Evolutionary conservation across 2,797 vertebrate genomes (phyloP).

Genomic region (Sebastes wilsoni): DNA sequence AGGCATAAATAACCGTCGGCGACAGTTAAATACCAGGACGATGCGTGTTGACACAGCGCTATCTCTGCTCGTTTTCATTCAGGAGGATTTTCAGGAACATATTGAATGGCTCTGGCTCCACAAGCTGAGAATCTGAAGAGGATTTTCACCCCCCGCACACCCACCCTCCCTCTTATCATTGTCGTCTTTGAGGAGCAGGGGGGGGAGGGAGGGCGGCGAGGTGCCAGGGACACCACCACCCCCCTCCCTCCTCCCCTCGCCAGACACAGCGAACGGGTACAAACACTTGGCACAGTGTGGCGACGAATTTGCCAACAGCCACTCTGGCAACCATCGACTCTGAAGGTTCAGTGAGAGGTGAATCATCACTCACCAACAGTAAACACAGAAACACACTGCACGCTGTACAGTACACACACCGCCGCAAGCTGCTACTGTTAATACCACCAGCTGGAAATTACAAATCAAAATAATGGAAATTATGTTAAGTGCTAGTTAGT

Average conservation of each 20-base stretch:
- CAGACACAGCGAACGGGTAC: conserved; percentile 70
- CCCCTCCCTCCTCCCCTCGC: conserved; percentile 27
- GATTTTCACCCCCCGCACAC: conserved; percentile 26
- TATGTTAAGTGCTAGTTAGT: neutral
- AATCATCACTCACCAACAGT: conserved; percentile 63
- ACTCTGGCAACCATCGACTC: conserved; percentile 64
- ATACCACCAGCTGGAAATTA: conserved; percentile 20
- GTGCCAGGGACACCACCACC: conserved; percentile 63
- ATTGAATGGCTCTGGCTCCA: conserved; percentile 30
- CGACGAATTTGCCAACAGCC: conserved; percentile 68
- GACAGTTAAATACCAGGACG: conserved; percentile 1
- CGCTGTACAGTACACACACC: neutral
- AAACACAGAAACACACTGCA: conserved; percentile 30
- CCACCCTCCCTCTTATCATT: conserved; percentile 41
- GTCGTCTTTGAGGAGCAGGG: conserved; percentile 44
- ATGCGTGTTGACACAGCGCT: conserved; percentile 4
- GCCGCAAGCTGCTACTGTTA: conserved; percentile 15
- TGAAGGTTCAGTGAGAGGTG: conserved; percentile 80
- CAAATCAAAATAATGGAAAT: neutral
- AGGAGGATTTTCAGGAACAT: conserved; percentile 38
- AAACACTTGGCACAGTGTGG: conserved; percentile 72
- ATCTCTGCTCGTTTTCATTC: conserved; percentile 2
- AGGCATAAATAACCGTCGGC: conserved; percentile 32
- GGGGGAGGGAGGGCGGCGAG: conserved; percentile 8
- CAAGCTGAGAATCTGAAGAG: conserved; percentile 34